A percentile compares a stretch with the other conserved stretches of the same genome.
Conservation (phyloP, 2,113 vertebrate species). For the Oophaga pumilio region DNA sequence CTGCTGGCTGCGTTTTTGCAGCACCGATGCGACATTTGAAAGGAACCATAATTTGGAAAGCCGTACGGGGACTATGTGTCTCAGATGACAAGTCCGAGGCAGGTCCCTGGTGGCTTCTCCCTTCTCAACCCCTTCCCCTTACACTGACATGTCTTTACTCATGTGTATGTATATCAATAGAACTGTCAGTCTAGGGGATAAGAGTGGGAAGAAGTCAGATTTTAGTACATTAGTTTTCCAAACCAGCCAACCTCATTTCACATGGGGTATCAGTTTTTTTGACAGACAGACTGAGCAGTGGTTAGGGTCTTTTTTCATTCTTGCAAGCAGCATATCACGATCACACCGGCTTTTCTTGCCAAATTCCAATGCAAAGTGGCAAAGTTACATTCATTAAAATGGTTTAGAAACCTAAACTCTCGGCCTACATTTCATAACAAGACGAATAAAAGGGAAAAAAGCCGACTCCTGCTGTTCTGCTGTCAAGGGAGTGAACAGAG, state of each 20-base stretch:
- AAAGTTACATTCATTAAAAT: constrained; percentile 32
- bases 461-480: background rate
- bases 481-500: background rate
- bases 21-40: no score
- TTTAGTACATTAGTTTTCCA: background rate
- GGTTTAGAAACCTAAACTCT: background rate
- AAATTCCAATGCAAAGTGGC: background rate
- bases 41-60: no score
- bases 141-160: no score
- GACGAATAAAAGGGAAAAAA: background rate
- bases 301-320: background rate
- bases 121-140: no score
- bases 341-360: background rate
- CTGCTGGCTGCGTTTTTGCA: no score
- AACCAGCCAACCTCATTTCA: background rate
- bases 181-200: no score
- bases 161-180: no score
- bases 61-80: no score
- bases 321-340: background rate
- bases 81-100: no score
- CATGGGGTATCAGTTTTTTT: background rate
- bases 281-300: background rate
- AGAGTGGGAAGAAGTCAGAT: no score
- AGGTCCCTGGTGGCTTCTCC: no score
- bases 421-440: constrained; percentile 19